A percentile compares a stretch with the other conserved stretches of the same genome.
phyloP scores from a whole-genome alignment of 2,113 vertebrate genomes.

The Eonycteris spelaea region DNA sequence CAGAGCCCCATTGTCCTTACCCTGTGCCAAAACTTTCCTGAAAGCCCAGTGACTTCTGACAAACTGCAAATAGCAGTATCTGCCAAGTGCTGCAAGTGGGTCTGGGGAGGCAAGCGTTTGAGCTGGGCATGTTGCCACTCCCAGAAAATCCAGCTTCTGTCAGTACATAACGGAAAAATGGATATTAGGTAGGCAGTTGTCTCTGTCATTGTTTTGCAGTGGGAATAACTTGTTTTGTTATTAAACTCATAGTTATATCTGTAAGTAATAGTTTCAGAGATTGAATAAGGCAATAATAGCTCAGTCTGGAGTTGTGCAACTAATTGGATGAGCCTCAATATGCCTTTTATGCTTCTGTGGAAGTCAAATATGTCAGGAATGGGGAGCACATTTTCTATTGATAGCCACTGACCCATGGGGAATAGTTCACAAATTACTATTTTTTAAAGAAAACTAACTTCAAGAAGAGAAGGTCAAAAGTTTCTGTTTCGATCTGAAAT shows the following conservation, averaged over 20 bases:
- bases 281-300: background rate
- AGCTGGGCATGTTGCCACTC: background rate
- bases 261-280: background rate
- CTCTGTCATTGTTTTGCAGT: background rate
- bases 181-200: background rate
- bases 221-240: background rate
- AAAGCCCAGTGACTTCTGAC: background rate
- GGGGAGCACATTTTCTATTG: background rate
- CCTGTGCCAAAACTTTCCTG: background rate
- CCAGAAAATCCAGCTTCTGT: background rate
- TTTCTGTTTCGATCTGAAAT: slow-evolving; percentile 12
- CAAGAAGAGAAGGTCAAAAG: slow-evolving; percentile 26
- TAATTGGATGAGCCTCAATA: background rate
- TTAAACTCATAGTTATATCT: background rate
- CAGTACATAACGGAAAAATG: background rate
- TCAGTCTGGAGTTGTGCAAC: background rate
- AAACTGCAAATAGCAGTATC: background rate
- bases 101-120: background rate
- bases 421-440: background rate
- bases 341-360: background rate
- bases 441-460: slow-evolving; percentile 1
- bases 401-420: background rate
- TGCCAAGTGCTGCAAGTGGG: background rate
- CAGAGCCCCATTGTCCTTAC: background rate
- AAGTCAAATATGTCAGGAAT: background rate